phyloP scores from a whole-genome alignment of 2,113 vertebrate species.

The Pyrgilauda ruficollis region DNA sequence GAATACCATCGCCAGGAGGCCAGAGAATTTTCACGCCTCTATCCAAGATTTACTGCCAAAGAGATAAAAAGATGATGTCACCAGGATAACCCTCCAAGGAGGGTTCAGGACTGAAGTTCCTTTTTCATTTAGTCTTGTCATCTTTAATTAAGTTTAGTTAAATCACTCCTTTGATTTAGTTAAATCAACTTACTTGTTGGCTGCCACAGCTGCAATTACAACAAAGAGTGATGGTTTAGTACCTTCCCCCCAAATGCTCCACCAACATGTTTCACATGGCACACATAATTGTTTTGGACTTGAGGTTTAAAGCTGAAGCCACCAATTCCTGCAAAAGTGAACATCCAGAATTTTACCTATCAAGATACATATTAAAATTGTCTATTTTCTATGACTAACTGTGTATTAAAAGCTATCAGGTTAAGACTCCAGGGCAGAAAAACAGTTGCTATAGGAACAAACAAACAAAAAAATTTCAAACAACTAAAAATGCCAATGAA shows the following conservation, averaged over 20 bases:
- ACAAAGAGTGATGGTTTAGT: constrained; percentile 73
- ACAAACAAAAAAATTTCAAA: not conserved
- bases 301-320: constrained; percentile 75
- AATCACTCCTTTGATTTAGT: not conserved
- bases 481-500: not conserved
- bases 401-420: not conserved
- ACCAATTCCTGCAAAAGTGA: constrained; percentile 70
- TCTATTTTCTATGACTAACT: not conserved
- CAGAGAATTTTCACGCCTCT: not conserved
- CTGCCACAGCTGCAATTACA: constrained; percentile 78
- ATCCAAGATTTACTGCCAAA: not conserved
- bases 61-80: not conserved
- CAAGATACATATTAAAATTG: not conserved
- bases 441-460: not conserved
- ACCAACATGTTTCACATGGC: constrained; percentile 78
- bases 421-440: not conserved
- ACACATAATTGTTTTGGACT: constrained; percentile 77
- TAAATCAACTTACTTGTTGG: constrained; percentile 76
- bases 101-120: not conserved
- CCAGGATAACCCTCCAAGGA: not conserved
- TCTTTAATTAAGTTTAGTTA: not conserved
- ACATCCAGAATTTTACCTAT: not conserved
- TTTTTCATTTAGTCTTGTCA: not conserved
- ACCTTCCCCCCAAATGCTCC: constrained; percentile 83
- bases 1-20: not conserved